Base-by-base conservation (phyloP, 2,888 invertebrate genomes). In the Pollenia angustigena region DNA sequence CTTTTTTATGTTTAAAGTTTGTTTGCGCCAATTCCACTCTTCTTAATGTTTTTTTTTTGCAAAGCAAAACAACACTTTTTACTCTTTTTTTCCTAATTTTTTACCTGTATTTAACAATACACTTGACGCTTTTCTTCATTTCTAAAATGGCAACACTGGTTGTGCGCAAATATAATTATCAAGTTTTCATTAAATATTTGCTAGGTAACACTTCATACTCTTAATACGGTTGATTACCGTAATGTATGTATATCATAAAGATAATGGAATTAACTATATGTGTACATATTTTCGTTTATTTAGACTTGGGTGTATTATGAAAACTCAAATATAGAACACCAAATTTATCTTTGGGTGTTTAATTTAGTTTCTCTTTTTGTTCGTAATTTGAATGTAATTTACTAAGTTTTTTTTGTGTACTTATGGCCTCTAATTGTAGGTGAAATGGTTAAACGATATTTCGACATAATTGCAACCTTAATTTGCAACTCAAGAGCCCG, bases 371-470 rank as follows among this genome's bases (percentile, higher is more conserved):
- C n/a, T 1, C 32, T 32, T 32, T 32, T 32, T 32, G 32, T 32
- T 32, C 40, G 9, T 52, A 44, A 54, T 50, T 54, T 64, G 42
- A 16, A 3, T 76, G n/a, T 54, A 76, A 64, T 54, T 66, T 56
- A 46, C 64, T 23, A 4, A 23, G 40, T 10, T 68, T 54, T 68
- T 54, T 23, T 68, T 68, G 18, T 52, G 18, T 40, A 58, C 68
- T 68, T 66, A 68, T 78, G 69, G 52, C 4, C 42, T 69, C 40
- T 52, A 69, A 69, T 69, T 69, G 64, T 52, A 32, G 40, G 11
- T 14, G 40, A 64, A 18, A 12, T 52, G 12, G 44, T 44, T 10
- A 4, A 58, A 58, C 32, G 32, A 32, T 44, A 12, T 23, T 52
- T 40, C 14, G 40, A 50, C 40, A 40, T 64, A 23, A 18, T 23